Evolutionary conservation across 1,140 invertebrate genomes (phyloP), one percentile per base, ranked within the genome.

Genomic region (Psilanteris sp.): DNA sequence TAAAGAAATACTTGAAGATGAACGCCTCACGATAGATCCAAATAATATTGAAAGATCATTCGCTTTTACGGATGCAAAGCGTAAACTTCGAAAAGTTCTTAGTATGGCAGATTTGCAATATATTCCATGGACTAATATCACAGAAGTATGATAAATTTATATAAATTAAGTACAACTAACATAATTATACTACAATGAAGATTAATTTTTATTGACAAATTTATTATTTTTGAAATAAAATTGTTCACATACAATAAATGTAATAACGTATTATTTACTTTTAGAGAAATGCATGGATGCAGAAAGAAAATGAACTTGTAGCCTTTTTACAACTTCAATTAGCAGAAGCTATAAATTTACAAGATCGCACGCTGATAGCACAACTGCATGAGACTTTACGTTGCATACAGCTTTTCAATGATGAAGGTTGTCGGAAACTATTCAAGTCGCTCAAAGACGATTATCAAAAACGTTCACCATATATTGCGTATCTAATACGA

Each of bases 41-140:
- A 88, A 88, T 31, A 92, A 92, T 70, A 80, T 93, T 1, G 92
- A 93, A 71, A 77, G 83, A 4, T 90, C 90, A 1, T 93, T 89
- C 41, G 90, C 92, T 13, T 97, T 97, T 82, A 88, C 91, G 41
- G 95, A 96, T 88, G 95, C 97, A 20, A 98, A 98, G 86, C 92
- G 95, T 66, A 98, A 98, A 84, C 89, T 99, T 24, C 91, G 97
- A 27, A 91, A 96, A 57, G 97, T 99, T 16, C 90, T 99, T 2
- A 96, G 96, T 66, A 95, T 93, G 52, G 92, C 93, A 3, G 94
- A 96, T 81, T 85, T 95, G 54, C 91, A 92, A 36, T 85, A 86
- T 46, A 79, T 88, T 79, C 85, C 87, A 27, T 89, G 87, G 85
- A 84, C 77, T 10, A 79, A 75, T 32, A 77, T 83, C 4, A 83